These are phyloP conservation scores for Heteromormyrus szaboi DNA, from an alignment of 2,797 vertebrate species.

Conservation along the genomic window DNA sequence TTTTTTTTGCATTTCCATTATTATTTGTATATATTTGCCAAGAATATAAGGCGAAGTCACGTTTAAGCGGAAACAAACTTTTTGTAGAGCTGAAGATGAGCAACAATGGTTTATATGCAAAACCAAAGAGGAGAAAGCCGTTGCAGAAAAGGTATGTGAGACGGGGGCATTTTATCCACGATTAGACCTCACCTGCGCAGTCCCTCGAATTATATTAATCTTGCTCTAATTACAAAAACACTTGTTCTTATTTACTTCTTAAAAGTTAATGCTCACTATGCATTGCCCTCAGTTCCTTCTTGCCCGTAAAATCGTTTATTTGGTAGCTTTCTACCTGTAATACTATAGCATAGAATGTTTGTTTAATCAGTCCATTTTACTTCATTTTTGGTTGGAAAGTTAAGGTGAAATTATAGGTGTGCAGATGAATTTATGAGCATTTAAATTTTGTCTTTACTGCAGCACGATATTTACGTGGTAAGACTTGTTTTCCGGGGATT, in stretches of 20 bases:
- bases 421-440: background rate
- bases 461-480: background rate
- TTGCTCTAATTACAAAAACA: background rate
- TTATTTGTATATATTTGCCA: background rate
- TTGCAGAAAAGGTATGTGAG: constrained; percentile 68
- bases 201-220: background rate
- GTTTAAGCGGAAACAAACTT: background rate
- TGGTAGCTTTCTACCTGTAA: background rate
- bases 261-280: background rate
- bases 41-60: background rate
- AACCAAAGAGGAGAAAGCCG: constrained; percentile 72
- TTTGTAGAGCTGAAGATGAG: constrained; percentile 23
- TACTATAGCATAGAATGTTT: background rate
- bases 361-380: background rate
- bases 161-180: background rate
- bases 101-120: constrained; percentile 67
- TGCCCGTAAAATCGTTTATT: background rate
- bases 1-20: background rate
- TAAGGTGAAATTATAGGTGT: background rate
- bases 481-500: background rate
- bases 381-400: background rate
- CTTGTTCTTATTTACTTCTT: background rate
- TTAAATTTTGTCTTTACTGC: background rate
- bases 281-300: background rate
- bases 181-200: background rate